Percentiles rank a stretch among this genome's conserved stretches.
These are phyloP conservation scores for Vandiemenella viatica DNA, from an alignment of 2,888 invertebrate species.

Conservation along the genomic window DNA sequence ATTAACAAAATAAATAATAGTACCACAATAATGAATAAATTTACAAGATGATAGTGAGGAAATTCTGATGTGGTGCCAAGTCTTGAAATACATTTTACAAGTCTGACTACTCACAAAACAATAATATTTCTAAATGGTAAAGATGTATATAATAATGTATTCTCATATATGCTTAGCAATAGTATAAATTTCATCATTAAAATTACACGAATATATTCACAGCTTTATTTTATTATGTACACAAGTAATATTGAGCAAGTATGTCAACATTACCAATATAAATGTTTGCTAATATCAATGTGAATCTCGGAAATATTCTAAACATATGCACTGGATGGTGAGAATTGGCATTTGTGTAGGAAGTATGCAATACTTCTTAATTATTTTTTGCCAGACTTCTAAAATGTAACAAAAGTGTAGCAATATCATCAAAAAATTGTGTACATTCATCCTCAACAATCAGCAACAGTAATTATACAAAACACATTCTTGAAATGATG, in stretches of 20 bases:
- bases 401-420: constrained; percentile 10
- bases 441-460: constrained; percentile 4
- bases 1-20: constrained; percentile 9
- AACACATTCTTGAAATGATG: too few relatives aligned
- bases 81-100: constrained; percentile 10
- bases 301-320: too few relatives aligned
- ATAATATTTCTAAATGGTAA: constrained; percentile 5
- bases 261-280: not conserved
- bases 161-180: not conserved
- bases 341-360: constrained; percentile 1
- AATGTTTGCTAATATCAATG: not conserved
- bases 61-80: not conserved
- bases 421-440: not conserved
- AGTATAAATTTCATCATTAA: constrained; percentile 3
- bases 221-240: not conserved
- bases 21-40: constrained; percentile 11
- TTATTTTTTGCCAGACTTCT: constrained; percentile 7
- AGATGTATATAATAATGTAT: not conserved
- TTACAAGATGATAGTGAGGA: constrained; percentile 4
- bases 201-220: not conserved
- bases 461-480: too few relatives aligned
- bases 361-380: constrained; percentile 6
- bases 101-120: constrained; percentile 6
- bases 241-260: constrained; percentile 3
- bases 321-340: not conserved